Evolutionary conservation across 2,888 invertebrate genomes (phyloP), one percentile per base, ranked within the genome.

Genomic region (Pseudococcus viburni): DNA sequence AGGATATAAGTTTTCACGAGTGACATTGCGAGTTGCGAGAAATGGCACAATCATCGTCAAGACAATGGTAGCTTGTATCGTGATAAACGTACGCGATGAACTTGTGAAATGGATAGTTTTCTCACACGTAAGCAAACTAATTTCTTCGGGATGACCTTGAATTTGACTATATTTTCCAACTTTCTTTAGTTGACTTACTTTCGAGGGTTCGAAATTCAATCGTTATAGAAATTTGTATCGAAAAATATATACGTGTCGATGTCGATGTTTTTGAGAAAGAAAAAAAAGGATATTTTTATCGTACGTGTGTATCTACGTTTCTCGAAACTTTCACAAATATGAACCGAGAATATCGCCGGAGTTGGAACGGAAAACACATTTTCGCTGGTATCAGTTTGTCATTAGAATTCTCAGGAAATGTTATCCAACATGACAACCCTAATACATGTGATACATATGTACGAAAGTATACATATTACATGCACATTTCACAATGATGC

Each of bases 351-450:
- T 33, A 33, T 26, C 12, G 12, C 8, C 7, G 17, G 77, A 9
- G 26, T 12, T 12, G 22, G 33, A 42, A n/a, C 33, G 26, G 42
- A n/a, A 42, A 15, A 42, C n/a, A 39, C 42, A 46, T 42, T 80
- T 80, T 26, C 80, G 19, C 19, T 5, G 33, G 80, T 80, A 80
- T 80, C 80, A 42, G 42, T 80, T 80, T 80, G 42, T 42, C 42
- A 42, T 42, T 80, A 42, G 15, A 80, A 80, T 80, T 80, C 80
- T 26, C n/a, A 42, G 80, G 80, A 80, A 80, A 80, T 80, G 42
- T 73, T 73, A 42, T 42, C 11, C 7, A 80, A 80, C 42, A 80
- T 42, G 42, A 80, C 42, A 39, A n/a, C 11, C 26, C 4, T n/a
- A 6, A 6, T 80, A 22, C 26, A 33, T 33, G 26, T 42, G 77